A percentile compares a stretch with the other conserved stretches of the same genome.
Evolutionary conservation across 1,140 invertebrate species (phyloP).

Genomic region (Conopomorpha cramerella): DNA sequence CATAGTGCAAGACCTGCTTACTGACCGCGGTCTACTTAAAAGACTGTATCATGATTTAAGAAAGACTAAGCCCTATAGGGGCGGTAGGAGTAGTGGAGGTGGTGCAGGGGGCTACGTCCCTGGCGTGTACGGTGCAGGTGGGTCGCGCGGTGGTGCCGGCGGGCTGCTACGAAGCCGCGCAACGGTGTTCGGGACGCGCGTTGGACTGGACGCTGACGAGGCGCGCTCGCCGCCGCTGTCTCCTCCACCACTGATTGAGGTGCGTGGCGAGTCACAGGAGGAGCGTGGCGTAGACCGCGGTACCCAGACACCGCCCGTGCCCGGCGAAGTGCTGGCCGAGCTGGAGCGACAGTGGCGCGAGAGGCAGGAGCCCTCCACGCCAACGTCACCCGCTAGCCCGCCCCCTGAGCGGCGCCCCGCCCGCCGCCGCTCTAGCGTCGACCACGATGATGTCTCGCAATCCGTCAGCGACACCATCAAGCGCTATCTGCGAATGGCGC

Average conservation of each 20-base stretch:
- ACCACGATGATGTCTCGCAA: constrained; percentile 82
- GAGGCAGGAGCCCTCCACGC: constrained; percentile 27
- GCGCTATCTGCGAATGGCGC: constrained; percentile 79
- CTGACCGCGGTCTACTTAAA: constrained; percentile 71
- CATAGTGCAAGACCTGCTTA: constrained; percentile 71
- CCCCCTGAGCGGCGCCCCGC: constrained; percentile 40
- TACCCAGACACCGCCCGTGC: constrained; percentile 66
- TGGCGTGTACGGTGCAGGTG: constrained; percentile 20
- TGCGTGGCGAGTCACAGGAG: constrained; percentile 65
- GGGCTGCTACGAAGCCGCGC: too few species aligned
- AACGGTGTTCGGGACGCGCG: too few species aligned
- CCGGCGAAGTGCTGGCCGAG: constrained; percentile 55
- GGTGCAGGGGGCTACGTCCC: constrained; percentile 35
- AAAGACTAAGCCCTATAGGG: constrained; percentile 69
- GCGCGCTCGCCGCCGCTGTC: constrained; percentile 45
- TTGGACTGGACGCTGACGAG: too few species aligned
- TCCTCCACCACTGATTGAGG: constrained; percentile 71
- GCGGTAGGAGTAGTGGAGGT: constrained; percentile 35
- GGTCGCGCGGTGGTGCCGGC: constrained; percentile 33
- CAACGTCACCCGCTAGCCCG: constrained; percentile 31
- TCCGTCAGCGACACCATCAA: constrained; percentile 86
- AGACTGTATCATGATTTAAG: constrained; percentile 74
- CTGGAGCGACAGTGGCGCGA: constrained; percentile 47
- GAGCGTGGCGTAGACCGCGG: constrained; percentile 53
- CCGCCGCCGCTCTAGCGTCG: constrained; percentile 72